Evolutionary conservation across 92 coral and sea anemone species (phyloP), one percentile per base, ranked within the genome.

Genomic region (Phenganax stokvisi): DNA sequence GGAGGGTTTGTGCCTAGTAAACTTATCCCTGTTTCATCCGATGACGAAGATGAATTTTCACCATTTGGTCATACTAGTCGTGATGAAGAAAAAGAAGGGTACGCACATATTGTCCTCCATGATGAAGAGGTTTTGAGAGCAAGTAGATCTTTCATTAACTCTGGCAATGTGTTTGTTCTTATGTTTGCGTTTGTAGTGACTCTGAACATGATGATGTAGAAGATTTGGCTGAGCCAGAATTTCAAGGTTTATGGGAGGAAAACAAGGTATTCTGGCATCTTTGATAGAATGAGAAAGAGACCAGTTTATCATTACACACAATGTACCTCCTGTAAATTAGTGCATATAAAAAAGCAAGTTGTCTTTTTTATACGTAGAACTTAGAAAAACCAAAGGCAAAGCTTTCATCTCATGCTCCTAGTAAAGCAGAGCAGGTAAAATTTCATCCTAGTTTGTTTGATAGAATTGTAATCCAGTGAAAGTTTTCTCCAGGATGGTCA

Each of bases 41-140:
- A 92, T 80, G 98, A 93, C 54, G 98, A 94, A 15, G 97, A 94
- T 76, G 97, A 94, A 73, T 94, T 94, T 75, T 94, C 98, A 17
- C 98, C 98, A 25, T 94, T 88, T 82, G 98, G 98, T 27, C 97
- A 94, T 70, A 94, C 98, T 12, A 94, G 97, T 71, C 89, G 98
- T 85, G 98, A 94, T 65, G 98, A 94, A 63, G 98, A 91, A 12
- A 90, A 92, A 56, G 98, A 89, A 57, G 97, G 93, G 98, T 93
- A 60, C 0, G 5, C 3, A 5, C 47, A 37, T 37, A 1, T 37
- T 37, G 47, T 37, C 47, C 47, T 37, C 3, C 47, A 37, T 37
- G 47, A 20, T 20, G 25, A 20, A 20, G 25, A 20, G 25, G 25
- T 20, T 20, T 37, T 37, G 47, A 37, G 47, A 37, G 47, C 2